Conservation (phyloP, 2,113 vertebrate genomes). For the Oryzias melastigma region DNA sequence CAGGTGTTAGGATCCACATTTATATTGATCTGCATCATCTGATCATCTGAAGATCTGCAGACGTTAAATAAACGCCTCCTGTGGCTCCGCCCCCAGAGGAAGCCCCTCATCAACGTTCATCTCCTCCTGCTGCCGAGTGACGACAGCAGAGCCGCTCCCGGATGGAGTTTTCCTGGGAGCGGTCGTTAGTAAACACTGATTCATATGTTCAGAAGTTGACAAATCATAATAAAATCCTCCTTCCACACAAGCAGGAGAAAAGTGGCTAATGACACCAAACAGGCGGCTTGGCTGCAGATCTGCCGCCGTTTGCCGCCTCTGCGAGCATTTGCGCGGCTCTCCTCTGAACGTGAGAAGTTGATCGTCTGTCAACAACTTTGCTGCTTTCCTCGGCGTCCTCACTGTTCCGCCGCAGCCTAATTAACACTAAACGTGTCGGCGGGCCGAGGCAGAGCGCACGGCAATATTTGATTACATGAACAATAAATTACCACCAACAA, state of each 20-base stretch:
- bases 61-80: no score
- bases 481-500: constrained; percentile 82
- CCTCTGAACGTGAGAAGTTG: constrained; percentile 73
- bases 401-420: constrained; percentile 67
- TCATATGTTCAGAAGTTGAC: constrained; percentile 62
- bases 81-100: no score
- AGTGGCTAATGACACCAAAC: constrained; percentile 62
- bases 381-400: constrained; percentile 58
- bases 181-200: constrained; percentile 57
- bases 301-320: constrained; percentile 53
- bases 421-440: constrained; percentile 76
- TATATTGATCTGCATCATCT: no score
- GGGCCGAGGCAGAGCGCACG: constrained; percentile 65
- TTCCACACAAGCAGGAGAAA: constrained; percentile 36
- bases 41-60: no score
- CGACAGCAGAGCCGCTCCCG: background rate
- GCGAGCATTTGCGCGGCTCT: constrained; percentile 48
- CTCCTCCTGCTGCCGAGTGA: no score
- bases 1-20: no score
- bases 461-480: constrained; percentile 81
- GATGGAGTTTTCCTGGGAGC: constrained; percentile 2
- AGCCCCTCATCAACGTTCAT: no score
- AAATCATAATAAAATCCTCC: constrained; percentile 56
- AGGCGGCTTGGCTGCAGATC: constrained; percentile 53
- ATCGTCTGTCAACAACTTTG: constrained; percentile 80